These are phyloP conservation scores for Drosophila emarginata DNA, from an alignment of 2,888 invertebrate species.

Conservation along the genomic window DNA sequence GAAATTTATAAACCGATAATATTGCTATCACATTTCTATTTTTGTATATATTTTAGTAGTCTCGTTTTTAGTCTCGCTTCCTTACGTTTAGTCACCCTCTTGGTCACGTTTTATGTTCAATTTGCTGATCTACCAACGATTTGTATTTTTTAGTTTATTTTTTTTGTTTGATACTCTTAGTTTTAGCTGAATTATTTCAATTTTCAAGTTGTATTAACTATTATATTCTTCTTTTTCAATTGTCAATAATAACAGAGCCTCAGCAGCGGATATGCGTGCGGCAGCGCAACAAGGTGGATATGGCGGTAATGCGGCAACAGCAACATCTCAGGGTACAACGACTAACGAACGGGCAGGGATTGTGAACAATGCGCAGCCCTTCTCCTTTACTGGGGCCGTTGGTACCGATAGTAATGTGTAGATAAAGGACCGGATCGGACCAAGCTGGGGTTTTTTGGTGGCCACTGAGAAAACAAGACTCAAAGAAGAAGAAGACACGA, in stretches of 20 bases:
- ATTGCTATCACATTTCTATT: too few species aligned
- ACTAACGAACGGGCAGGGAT: slow-evolving; percentile 88
- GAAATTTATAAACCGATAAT: too few species aligned
- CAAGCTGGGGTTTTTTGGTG: slow-evolving; percentile 37
- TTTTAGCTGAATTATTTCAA: background rate
- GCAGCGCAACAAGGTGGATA: slow-evolving; percentile 81
- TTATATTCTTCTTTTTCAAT: background rate
- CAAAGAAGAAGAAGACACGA: slow-evolving; percentile 36
- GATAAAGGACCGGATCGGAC: slow-evolving; percentile 68
- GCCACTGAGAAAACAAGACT: slow-evolving; percentile 74
- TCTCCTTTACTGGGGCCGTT: slow-evolving; percentile 89
- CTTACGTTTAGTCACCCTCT: too few species aligned
- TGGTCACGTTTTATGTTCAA: too few species aligned
- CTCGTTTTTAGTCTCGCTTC: too few species aligned
- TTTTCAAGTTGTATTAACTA: background rate
- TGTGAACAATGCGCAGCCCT: slow-evolving; percentile 91
- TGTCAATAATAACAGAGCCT: slow-evolving; percentile 85
- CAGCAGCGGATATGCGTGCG: slow-evolving; percentile 91
- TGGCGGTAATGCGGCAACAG: slow-evolving; percentile 70
- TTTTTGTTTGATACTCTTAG: background rate
- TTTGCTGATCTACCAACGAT: too few species aligned
- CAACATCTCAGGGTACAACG: slow-evolving; percentile 70
- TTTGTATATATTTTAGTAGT: too few species aligned
- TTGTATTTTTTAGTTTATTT: too few species aligned
- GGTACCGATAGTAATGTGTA: slow-evolving; percentile 87